Evolutionary conservation across 2,113 vertebrate genomes (phyloP).

Genomic region (Leptocoma aspasia): DNA sequence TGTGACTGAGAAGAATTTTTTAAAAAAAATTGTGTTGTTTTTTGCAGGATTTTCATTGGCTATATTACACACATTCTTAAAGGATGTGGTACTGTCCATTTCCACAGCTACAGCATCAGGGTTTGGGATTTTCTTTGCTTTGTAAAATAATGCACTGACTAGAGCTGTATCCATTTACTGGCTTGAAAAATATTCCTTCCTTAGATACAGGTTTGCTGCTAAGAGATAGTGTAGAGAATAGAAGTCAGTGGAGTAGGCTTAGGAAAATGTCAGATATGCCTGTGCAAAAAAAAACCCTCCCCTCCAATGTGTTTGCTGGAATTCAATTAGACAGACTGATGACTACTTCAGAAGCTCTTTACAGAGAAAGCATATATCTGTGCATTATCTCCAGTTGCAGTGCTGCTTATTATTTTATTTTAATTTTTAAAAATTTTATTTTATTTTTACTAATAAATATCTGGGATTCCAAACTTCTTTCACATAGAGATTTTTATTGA

Average conservation of each 20-base stretch:
- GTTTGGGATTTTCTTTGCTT: background rate
- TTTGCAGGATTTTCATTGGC: background rate
- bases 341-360: background rate
- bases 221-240: background rate
- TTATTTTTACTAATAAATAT: background rate
- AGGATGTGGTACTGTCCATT: background rate
- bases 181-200: background rate
- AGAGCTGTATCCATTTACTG: background rate
- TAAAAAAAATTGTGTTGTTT: background rate
- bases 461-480: background rate
- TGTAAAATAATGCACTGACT: background rate
- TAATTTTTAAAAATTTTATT: background rate
- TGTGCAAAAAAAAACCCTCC: fast-evolving
- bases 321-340: background rate
- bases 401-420: background rate
- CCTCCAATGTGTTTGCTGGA: background rate
- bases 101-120: background rate
- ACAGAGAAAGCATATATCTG: background rate
- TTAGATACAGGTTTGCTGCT: background rate
- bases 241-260: background rate
- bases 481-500: background rate
- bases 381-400: background rate
- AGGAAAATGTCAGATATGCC: background rate
- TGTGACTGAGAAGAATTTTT: background rate
- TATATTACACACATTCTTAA: background rate